Evolutionary conservation across 2,113 vertebrate species (phyloP).

Genomic region (Aegithalos caudatus): DNA sequence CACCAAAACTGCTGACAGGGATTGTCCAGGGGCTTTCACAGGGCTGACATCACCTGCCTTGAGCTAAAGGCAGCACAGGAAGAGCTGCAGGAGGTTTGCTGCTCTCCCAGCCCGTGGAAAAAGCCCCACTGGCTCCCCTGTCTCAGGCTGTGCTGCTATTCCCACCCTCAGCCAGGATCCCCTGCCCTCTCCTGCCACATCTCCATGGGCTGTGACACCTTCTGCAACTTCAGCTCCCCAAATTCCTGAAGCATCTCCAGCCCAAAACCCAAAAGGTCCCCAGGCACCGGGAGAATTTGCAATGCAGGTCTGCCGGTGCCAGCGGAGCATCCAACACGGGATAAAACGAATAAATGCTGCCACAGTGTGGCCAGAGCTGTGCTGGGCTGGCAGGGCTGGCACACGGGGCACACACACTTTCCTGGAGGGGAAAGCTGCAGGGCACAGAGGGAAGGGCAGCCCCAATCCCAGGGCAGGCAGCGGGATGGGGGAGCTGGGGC

Average conservation of each 20-base stretch:
- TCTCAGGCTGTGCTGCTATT: neutral
- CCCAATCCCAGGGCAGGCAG: neutral
- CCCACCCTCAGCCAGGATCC: neutral
- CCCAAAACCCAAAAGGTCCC: neutral
- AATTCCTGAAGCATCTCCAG: neutral
- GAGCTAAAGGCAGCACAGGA: neutral
- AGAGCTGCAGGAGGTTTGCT: neutral
- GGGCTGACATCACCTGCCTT: neutral
- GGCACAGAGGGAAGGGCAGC: neutral
- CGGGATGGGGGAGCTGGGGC: neutral
- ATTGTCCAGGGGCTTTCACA: neutral
- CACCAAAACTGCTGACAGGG: accelerated
- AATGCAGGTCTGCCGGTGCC: neutral
- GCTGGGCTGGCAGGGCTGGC: neutral
- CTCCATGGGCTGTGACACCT: neutral
- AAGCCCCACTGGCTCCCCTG: accelerated
- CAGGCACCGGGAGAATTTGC: neutral
- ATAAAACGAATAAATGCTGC: constrained; percentile 12
- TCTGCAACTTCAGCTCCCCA: neutral
- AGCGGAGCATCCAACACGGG: neutral
- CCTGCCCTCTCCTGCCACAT: neutral
- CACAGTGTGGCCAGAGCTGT: constrained; percentile 13
- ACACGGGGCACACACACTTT: too few species aligned
- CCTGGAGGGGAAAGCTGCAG: neutral
- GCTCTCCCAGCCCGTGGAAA: neutral